phyloP scores from a whole-genome alignment of 2,888 invertebrate species.

The Platerodrilus igneus region DNA sequence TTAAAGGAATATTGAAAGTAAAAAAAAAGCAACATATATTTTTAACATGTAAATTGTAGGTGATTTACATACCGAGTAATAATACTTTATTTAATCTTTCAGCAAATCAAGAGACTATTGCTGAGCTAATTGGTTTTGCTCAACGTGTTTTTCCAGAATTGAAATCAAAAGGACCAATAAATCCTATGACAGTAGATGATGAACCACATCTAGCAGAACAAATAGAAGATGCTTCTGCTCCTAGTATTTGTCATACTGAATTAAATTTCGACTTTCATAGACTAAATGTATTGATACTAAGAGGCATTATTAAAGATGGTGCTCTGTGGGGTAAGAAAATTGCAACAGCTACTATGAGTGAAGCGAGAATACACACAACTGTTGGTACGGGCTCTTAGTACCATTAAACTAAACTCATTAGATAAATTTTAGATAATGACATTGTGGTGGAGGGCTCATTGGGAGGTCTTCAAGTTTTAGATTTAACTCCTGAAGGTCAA shows the following conservation, averaged over 20 bases:
- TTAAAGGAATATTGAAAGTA: no score
- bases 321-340: conserved; percentile 77
- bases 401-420: no score
- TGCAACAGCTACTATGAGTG: conserved; percentile 88
- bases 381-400: conserved; percentile 53
- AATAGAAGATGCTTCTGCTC: conserved; percentile 10
- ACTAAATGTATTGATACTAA: conserved; percentile 78
- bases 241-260: conserved; percentile 65
- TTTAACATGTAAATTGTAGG: no score
- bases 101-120: conserved; percentile 94
- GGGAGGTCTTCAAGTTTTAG: conserved; percentile 86
- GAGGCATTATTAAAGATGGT: conserved; percentile 72
- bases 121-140: conserved; percentile 86
- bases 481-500: conserved; percentile 79
- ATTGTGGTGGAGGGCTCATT: conserved; percentile 78
- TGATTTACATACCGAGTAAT: not conserved
- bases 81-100: conserved; percentile 21
- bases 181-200: conserved; percentile 2
- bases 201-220: conserved; percentile 7
- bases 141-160: conserved; percentile 62
- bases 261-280: conserved; percentile 91
- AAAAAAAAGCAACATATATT: no score
- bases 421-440: conserved; percentile 34
- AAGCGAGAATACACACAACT: conserved; percentile 83
- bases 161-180: conserved; percentile 33